Evolutionary conservation across 2,113 vertebrate species (phyloP), one percentile per base, ranked within the genome.

Genomic region (Otis tarda): DNA sequence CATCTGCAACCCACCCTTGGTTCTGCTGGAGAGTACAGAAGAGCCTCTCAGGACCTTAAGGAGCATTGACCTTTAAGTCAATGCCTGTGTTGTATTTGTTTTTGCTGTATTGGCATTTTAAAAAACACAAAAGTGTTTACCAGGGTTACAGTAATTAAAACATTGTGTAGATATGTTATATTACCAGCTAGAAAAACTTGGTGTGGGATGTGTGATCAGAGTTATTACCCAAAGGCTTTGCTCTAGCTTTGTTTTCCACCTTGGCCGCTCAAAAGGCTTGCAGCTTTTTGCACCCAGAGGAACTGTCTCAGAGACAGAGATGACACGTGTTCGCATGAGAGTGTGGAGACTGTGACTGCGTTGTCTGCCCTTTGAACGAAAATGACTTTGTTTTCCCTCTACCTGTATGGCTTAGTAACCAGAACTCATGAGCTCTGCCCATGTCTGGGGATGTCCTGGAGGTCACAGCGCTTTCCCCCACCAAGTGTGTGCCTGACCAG

Each of bases 381-480:
- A 83, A 78, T 21, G 30, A 15, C 41, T 74, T 61, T 27, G 4
- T 79, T 81, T 89, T 81, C 49, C 53, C 91, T 12, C 25, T 21
- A 4, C 20, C 33, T 68, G 1, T 21, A 8, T n/a, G 60, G n/a
- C 47, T 74, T 35, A 47, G 56, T 19, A 77, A 27, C 14, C 70
- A 79, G 78, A 49, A 27, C 15, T 76, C 15, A 5, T 3, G 19
- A 69, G 14, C 57, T 67, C 23, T 83, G 50, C 31, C 47, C 35
- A 12, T 4, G 28, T 69, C 63, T 56, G 67, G 28, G 43, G 8
- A 3, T 50, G 71, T n/a, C 22, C n/a, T 4, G 16, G 14, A 15
- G 8, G 17, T 50, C 8, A 0, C 47, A 52, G 60, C 0, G 1
- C 14, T 30, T 84, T 49, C 5, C 12, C 6, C 20, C 14, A 4